Conservation (phyloP, 2,797 vertebrate genomes). For the Typhlichthys subterraneus region DNA sequence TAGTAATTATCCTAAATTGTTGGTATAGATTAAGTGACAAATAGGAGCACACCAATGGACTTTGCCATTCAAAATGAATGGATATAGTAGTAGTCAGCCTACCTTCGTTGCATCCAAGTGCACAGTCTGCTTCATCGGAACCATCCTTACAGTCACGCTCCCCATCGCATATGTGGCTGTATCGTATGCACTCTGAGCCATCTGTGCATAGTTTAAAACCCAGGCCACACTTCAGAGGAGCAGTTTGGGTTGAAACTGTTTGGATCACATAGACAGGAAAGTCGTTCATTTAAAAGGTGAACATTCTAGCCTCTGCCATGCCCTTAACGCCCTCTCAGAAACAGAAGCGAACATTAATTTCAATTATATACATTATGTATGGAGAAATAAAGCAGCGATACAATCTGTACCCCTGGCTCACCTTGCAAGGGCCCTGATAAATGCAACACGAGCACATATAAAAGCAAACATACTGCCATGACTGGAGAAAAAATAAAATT, state of each 20-base stretch:
- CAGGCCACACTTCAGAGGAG: slow-evolving; percentile 57
- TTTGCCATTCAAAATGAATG: background rate
- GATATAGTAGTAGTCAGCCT: background rate
- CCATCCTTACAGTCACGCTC: slow-evolving; percentile 82
- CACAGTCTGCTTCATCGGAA: slow-evolving; percentile 83
- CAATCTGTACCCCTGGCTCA: slow-evolving; percentile 28
- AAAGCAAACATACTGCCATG: slow-evolving; percentile 56
- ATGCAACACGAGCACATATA: slow-evolving; percentile 45
- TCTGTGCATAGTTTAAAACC: slow-evolving; percentile 72
- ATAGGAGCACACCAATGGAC: background rate
- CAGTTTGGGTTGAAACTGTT: slow-evolving; percentile 30
- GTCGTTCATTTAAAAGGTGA: background rate
- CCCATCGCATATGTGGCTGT: slow-evolving; percentile 80
- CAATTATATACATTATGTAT: background rate
- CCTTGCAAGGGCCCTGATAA: slow-evolving; percentile 40
- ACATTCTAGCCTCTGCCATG: no score
- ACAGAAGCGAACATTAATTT: no score
- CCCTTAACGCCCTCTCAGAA: no score
- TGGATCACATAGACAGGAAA: slow-evolving; percentile 1
- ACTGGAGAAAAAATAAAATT: slow-evolving; percentile 37
- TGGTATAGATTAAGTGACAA: no score
- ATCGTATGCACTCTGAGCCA: slow-evolving; percentile 73
- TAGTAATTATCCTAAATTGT: no score
- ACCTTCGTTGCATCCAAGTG: slow-evolving; percentile 66
- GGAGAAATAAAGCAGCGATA: background rate